phyloP scores from a whole-genome alignment of 2,113 vertebrate species.

The Fregata magnificens region DNA sequence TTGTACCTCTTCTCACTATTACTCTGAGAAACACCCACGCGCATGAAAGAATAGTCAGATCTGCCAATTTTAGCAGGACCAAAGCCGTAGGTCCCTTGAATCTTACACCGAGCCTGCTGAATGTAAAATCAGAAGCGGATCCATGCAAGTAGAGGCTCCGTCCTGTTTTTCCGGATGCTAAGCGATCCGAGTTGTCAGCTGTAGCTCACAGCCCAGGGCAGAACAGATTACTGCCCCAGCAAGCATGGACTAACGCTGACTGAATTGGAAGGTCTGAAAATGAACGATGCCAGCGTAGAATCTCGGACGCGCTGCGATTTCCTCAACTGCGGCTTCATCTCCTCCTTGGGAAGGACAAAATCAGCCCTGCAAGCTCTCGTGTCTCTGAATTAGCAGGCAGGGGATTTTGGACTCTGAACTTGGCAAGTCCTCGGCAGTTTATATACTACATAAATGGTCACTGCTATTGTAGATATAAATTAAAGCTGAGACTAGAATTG shows the following conservation, averaged over 20 bases:
- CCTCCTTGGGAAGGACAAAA: not conserved
- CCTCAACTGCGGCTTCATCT: not conserved
- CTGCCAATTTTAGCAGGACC: not conserved
- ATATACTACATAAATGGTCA: not conserved
- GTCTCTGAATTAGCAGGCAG: not conserved
- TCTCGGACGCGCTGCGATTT: not conserved
- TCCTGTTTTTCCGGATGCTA: rapidly evolving
- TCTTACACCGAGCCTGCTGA: no score
- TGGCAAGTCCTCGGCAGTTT: not conserved
- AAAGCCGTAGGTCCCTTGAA: not conserved
- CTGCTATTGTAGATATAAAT: not conserved
- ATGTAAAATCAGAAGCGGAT: rapidly evolving
- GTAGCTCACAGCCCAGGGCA: not conserved
- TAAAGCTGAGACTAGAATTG: not conserved
- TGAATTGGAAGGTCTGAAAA: not conserved
- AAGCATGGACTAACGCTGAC: rapidly evolving
- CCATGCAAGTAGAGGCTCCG: rapidly evolving
- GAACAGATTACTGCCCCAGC: not conserved
- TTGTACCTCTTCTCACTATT: not conserved
- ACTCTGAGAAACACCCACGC: no score
- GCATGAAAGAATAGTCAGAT: rapidly evolving
- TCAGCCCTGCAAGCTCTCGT: not conserved
- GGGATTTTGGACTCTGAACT: not conserved
- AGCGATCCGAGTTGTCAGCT: rapidly evolving
- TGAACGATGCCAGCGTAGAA: rapidly evolving